Evolutionary conservation across 2,113 vertebrate species (phyloP).

Genomic region (Rhegmatorhina hoffmannsi): DNA sequence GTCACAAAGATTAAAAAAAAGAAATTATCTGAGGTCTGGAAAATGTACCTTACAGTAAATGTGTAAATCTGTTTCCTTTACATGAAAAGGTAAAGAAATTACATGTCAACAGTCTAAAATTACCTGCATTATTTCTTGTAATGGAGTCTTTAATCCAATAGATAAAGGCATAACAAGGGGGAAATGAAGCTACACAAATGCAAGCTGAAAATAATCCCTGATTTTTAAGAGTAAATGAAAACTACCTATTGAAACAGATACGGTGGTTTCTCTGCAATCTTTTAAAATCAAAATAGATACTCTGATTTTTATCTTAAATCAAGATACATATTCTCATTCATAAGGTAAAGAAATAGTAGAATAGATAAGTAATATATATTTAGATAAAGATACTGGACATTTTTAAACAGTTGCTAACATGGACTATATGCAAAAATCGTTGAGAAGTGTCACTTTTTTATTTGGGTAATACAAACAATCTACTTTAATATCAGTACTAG

Average conservation of each 20-base stretch:
- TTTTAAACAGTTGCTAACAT: neutral
- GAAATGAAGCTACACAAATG: neutral
- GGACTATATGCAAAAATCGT: neutral
- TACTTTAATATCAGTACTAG: neutral
- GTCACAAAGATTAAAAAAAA: neutral
- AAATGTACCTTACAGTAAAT: neutral
- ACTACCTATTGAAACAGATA: neutral
- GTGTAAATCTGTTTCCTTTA: neutral
- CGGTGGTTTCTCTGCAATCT: neutral
- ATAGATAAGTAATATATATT: neutral
- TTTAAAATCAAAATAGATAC: neutral
- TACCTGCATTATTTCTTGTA: constrained; percentile 24
- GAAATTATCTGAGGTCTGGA: neutral
- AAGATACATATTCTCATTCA: neutral
- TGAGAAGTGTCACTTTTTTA: neutral
- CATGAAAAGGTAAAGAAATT: constrained; percentile 25
- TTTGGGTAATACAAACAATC: neutral
- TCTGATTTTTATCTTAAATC: neutral
- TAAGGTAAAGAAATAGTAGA: neutral
- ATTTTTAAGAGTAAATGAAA: constrained; percentile 1
- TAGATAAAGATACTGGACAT: neutral
- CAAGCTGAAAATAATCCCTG: neutral
- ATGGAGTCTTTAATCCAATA: constrained; percentile 5
- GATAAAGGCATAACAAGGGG: constrained; percentile 11
- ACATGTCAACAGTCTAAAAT: neutral